These are phyloP conservation scores for Kryptolebias ocellatus DNA, from an alignment of 2,797 vertebrate species.

Conservation along the genomic window DNA sequence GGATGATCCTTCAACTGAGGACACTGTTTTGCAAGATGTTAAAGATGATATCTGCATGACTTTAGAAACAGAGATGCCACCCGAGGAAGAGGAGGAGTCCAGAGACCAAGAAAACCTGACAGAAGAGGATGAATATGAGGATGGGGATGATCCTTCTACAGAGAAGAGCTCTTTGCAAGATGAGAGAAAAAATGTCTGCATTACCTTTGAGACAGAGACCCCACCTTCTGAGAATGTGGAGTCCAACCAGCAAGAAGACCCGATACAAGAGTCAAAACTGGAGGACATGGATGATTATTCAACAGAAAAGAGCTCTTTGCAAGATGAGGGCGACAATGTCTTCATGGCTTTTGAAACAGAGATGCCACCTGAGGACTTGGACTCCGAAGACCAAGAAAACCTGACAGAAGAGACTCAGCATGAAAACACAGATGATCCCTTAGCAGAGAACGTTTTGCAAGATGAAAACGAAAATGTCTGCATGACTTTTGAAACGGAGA, in stretches of 20 bases:
- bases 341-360: background rate
- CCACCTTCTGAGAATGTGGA: background rate
- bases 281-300: background rate
- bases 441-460: background rate
- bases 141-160: conserved; percentile 6
- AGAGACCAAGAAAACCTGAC: background rate
- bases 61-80: background rate
- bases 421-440: background rate
- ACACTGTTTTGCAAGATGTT: no score
- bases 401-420: no score
- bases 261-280: background rate
- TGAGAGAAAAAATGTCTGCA: background rate
- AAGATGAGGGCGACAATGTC: background rate
- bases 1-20: no score
- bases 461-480: background rate
- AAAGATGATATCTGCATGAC: no score
- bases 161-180: conserved; percentile 7
- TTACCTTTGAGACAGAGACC: background rate
- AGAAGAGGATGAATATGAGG: background rate
- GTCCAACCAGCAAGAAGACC: background rate
- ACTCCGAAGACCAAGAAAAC: no score
- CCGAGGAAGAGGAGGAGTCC: background rate
- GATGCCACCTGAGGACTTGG: no score
- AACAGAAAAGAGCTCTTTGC: no score
- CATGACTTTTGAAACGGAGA: no score